Percentiles rank a stretch among this genome's conserved stretches.
These are phyloP conservation scores for Drosophila monieri DNA, from an alignment of 2,888 invertebrate genomes.

Conservation along the genomic window DNA sequence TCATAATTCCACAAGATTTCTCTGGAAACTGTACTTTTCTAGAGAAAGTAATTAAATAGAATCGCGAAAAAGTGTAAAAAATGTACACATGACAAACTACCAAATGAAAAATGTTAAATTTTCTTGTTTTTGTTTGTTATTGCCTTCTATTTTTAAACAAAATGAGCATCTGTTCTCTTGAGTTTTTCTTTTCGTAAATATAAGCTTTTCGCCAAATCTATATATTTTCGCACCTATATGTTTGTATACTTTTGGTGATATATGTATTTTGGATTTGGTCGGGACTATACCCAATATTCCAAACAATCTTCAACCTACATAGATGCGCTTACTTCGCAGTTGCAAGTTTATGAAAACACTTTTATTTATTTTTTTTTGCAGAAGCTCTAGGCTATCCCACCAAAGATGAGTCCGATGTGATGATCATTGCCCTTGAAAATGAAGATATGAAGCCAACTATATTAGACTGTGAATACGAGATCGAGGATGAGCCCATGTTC, in stretches of 20 bases:
- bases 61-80: not conserved
- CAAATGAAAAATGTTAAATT: conserved; percentile 31
- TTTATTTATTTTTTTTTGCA: conserved; percentile 4
- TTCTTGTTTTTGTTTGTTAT: conserved; percentile 43
- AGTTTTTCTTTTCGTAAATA: conserved; percentile 42
- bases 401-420: conserved; percentile 50
- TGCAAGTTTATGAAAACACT: not conserved
- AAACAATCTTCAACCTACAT: conserved; percentile 3
- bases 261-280: conserved; percentile 29
- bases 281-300: conserved; percentile 8
- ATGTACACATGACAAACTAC: conserved; percentile 37
- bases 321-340: not conserved
- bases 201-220: conserved; percentile 41
- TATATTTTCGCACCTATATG: conserved; percentile 5
- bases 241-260: conserved; percentile 18
- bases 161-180: conserved; percentile 32
- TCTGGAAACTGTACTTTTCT: not conserved
- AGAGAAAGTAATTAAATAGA: conserved; percentile 1
- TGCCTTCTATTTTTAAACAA: conserved; percentile 45
- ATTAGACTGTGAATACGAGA: conserved; percentile 63
- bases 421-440: conserved; percentile 51
- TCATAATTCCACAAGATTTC: not conserved
- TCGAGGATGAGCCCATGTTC: conserved; percentile 43
- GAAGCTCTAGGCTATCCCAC: conserved; percentile 43
- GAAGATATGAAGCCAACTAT: conserved; percentile 64